Evolutionary conservation across 2,888 invertebrate genomes (phyloP).

Genomic region (Hydrotaea cyrtoneurina): DNA sequence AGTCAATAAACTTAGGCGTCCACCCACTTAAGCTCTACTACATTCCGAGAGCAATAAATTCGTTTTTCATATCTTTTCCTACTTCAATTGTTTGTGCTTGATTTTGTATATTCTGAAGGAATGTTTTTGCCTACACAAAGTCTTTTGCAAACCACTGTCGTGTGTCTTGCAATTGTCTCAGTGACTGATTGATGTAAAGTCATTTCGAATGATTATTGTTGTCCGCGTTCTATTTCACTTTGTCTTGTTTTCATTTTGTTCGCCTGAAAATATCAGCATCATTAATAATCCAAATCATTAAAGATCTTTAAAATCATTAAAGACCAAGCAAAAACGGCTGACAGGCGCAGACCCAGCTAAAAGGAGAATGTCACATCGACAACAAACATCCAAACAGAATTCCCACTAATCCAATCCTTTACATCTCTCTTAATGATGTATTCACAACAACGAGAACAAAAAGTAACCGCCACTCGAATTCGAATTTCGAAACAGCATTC

Average conservation of each 20-base stretch:
- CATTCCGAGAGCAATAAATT: too few relatives aligned
- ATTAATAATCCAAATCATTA: constrained; percentile 58
- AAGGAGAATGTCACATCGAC: constrained; percentile 18
- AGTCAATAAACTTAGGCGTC: too few relatives aligned
- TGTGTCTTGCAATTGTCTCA: constrained; percentile 32
- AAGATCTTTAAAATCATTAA: constrained; percentile 18
- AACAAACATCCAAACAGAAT: not conserved
- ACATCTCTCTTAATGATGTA: constrained; percentile 14
- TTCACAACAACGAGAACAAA: not conserved
- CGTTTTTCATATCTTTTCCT: too few relatives aligned
- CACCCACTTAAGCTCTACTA: too few relatives aligned
- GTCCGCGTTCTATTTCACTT: constrained; percentile 22
- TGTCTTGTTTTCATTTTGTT: not conserved
- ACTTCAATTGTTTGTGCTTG: too few relatives aligned
- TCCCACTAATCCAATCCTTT: constrained; percentile 44
- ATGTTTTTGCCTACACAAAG: too few relatives aligned
- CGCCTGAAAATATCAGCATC: constrained; percentile 39
- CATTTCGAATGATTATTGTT: constrained; percentile 36
- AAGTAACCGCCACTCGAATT: not conserved
- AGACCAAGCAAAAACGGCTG: not conserved
- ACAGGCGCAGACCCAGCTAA: not conserved
- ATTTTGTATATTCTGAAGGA: too few relatives aligned
- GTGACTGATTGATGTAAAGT: constrained; percentile 47
- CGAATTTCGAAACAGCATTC: not conserved
- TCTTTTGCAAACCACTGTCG: constrained; percentile 9